Percentiles rank a stretch among this genome's conserved stretches.
Evolutionary conservation across 2,113 vertebrate genomes (phyloP).

Genomic region (Varanus komodoensis): DNA sequence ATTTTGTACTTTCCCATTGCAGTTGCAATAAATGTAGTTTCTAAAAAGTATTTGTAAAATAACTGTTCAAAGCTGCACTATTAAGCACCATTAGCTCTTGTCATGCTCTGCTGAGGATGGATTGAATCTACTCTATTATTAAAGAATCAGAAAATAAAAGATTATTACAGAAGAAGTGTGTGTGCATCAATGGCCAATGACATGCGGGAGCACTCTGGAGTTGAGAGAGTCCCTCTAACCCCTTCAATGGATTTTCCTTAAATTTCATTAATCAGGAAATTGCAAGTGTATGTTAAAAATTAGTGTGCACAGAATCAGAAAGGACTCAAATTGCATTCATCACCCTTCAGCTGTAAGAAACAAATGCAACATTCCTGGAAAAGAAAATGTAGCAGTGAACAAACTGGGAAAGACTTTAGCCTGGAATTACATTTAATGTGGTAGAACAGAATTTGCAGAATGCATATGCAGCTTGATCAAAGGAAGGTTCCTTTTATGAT

Average conservation of each 20-base stretch:
- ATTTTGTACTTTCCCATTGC: slow-evolving; percentile 6
- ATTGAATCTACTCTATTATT: slow-evolving; percentile 14
- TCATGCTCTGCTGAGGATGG: slow-evolving; percentile 18
- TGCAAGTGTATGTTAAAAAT: slow-evolving; percentile 7
- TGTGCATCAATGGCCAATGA: slow-evolving; percentile 11
- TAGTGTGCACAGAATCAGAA: neutral
- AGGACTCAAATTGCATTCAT: neutral
- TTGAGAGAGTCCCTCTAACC: neutral
- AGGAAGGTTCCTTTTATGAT: too few species aligned
- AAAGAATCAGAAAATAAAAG: slow-evolving; percentile 17
- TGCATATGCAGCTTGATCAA: too few species aligned
- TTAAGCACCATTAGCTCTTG: slow-evolving; percentile 32
- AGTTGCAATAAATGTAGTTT: slow-evolving; percentile 10
- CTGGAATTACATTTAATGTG: neutral
- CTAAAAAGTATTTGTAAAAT: slow-evolving; percentile 25
- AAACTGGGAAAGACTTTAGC: neutral
- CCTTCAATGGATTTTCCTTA: slow-evolving; percentile 5
- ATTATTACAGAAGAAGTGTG: neutral
- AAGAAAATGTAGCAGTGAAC: neutral
- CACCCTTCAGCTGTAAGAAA: slow-evolving; percentile 1
- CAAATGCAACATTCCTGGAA: neutral
- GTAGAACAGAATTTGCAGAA: neutral
- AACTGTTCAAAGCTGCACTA: slow-evolving; percentile 13
- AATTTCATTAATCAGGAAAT: slow-evolving; percentile 30
- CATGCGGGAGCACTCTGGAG: neutral